phyloP scores from a whole-genome alignment of 2,113 vertebrate species.

The Thermophis baileyi region DNA sequence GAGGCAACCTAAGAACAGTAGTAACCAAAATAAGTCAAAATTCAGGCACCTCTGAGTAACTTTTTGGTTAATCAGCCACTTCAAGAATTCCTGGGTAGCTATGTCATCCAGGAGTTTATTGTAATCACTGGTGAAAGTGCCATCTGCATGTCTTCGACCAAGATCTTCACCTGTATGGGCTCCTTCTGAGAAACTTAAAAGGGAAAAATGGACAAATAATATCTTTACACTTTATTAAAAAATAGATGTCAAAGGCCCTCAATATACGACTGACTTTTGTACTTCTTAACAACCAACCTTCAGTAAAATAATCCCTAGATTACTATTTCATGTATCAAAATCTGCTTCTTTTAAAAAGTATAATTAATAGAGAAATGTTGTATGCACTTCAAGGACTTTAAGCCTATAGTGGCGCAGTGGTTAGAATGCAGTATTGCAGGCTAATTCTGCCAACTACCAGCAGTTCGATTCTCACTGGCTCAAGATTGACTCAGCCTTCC shows the following conservation, averaged over 20 bases:
- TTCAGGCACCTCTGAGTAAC: slow-evolving; percentile 76
- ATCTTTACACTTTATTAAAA: slow-evolving; percentile 22
- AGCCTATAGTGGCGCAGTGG: background rate
- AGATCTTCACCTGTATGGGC: slow-evolving; percentile 65
- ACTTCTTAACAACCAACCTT: fast-evolving
- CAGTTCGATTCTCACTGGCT: too few relatives aligned
- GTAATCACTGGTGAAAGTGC: slow-evolving; percentile 94
- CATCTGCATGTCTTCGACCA: slow-evolving; percentile 88
- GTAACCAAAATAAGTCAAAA: slow-evolving; percentile 36
- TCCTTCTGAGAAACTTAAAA: slow-evolving; percentile 75
- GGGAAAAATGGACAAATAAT: slow-evolving; percentile 41
- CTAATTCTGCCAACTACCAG: too few relatives aligned
- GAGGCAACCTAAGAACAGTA: background rate
- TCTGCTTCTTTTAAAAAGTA: background rate
- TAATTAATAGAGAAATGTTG: background rate
- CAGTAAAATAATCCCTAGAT: background rate
- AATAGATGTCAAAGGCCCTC: background rate
- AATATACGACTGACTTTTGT: background rate
- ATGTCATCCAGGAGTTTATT: slow-evolving; percentile 91
- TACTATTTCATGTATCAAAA: background rate
- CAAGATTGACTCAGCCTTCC: too few relatives aligned
- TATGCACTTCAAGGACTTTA: background rate
- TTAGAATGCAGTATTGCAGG: too few relatives aligned
- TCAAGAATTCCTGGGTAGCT: slow-evolving; percentile 91
- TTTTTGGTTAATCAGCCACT: slow-evolving; percentile 91